Evolutionary conservation across 2,797 vertebrate genomes (phyloP), one percentile per base, ranked within the genome.

Genomic region (Hippocampus kuda): DNA sequence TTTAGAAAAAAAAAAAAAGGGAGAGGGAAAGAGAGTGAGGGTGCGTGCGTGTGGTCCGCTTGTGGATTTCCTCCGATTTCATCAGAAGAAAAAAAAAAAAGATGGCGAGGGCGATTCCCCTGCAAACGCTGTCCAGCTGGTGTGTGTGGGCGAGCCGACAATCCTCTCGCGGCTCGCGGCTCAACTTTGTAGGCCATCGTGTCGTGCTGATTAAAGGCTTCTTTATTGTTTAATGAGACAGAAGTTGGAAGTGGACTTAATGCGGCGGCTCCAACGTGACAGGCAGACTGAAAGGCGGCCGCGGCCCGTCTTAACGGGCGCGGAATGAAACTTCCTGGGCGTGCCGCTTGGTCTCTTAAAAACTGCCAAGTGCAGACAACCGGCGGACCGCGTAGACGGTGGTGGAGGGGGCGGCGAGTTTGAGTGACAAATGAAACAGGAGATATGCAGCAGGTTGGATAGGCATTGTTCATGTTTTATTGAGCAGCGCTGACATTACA

Each of bases 1-100:
- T 66, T 22, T 10, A 30, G 30, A 70, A 63, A 13, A 56, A 68
- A 76, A 83, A 7, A 22, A 20, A 22, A 20, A 7, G 20, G 1
- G 20, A 18, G 1, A 4, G 15, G 16, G 46, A 48, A 15, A 16
- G 46, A 18, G 46, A 15, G 46, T 18, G 3, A 15, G 15, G 9
- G 46, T 46, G 44, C 16, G 46, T 8, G 44, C 79, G 83, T 85
- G 81, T 83, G 82, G 83, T 84, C 81, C 56, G 83, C 85, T 73
- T 65, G 77, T 72, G 84, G 80, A 86, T 88, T 89, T 88, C 88
- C 83, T 89, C 76, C 76, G 79, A 87, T 89, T 88, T 88, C 89
- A 87, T 90, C 87, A 89, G 86, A 1, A 24, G 11, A 9, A 53
- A n/a, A 53, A 51, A 53, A 53, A 81, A 80, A 82, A 82, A 83